These are phyloP conservation scores for Seriola quinqueradiata DNA, from an alignment of 2,113 vertebrate species.

Conservation along the genomic window DNA sequence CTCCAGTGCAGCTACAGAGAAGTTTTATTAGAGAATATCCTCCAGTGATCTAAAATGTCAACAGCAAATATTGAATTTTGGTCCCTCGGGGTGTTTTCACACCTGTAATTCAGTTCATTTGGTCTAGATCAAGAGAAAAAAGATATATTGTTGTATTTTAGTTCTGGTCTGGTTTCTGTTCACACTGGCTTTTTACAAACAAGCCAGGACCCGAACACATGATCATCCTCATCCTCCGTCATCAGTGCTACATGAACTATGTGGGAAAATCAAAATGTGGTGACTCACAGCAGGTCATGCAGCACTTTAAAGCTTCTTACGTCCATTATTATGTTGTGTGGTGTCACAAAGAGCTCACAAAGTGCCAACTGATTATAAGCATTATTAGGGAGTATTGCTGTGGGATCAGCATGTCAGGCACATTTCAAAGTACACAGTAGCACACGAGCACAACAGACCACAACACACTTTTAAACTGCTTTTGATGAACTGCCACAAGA, in stretches of 20 bases:
- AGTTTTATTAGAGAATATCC: constrained; percentile 16
- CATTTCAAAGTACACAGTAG: too few relatives aligned
- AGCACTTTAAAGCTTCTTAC: too few relatives aligned
- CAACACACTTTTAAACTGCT: background rate
- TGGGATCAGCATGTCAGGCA: too few relatives aligned
- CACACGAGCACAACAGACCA: background rate
- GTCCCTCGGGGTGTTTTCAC: background rate
- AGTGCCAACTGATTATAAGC: background rate
- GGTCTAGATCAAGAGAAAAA: background rate
- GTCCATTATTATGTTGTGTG: background rate
- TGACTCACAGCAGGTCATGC: too few relatives aligned
- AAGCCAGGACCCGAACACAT: background rate
- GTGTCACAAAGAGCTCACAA: too few relatives aligned
- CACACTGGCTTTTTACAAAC: background rate
- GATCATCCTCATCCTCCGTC: background rate
- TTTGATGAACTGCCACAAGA: background rate
- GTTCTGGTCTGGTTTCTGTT: background rate
- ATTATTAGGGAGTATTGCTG: background rate
- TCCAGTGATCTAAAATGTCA: background rate
- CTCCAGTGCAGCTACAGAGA: background rate
- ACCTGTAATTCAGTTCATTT: background rate
- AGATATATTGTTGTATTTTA: background rate
- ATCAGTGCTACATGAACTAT: too few relatives aligned
- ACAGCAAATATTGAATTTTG: background rate
- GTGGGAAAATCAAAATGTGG: too few relatives aligned